A percentile compares a stretch with the other conserved stretches of the same genome.
These are phyloP conservation scores for Alosa sapidissima DNA, from an alignment of 2,797 vertebrate species.

Conservation along the genomic window DNA sequence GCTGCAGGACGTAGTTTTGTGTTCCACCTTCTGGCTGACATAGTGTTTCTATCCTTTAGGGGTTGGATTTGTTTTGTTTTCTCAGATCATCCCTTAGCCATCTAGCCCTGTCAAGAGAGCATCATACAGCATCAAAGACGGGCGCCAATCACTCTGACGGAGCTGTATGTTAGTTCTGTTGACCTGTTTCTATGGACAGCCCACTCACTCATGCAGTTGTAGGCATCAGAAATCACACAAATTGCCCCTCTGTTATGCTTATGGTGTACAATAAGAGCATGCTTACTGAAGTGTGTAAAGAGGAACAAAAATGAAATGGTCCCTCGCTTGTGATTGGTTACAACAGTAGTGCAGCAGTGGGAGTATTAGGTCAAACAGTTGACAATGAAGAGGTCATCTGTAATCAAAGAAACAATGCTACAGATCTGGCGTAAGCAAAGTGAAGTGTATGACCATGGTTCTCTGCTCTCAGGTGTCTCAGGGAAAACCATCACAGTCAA, in stretches of 20 bases:
- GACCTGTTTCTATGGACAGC: not conserved
- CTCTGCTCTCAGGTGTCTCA: no score
- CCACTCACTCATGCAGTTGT: not conserved
- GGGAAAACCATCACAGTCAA: no score
- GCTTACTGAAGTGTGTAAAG: no score
- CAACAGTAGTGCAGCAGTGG: not conserved
- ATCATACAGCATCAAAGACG: not conserved
- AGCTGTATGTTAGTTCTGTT: not conserved
- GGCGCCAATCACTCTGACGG: not conserved
- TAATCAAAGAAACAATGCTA: not conserved
- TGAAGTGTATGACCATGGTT: no score
- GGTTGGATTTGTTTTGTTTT: not conserved
- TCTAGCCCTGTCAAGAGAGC: not conserved
- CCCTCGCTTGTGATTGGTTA: not conserved
- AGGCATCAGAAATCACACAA: not conserved
- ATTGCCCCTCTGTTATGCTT: not conserved
- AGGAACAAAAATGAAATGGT: not conserved
- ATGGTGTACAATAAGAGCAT: not conserved
- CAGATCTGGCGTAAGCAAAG: not conserved
- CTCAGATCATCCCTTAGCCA: not conserved
- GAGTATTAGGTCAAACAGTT: not conserved
- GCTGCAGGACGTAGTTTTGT: not conserved
- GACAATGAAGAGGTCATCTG: not conserved
- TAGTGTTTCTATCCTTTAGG: not conserved
- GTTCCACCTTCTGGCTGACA: not conserved